Base-by-base conservation (phyloP, 2,888 invertebrate genomes). In the Cheilosia soror region DNA sequence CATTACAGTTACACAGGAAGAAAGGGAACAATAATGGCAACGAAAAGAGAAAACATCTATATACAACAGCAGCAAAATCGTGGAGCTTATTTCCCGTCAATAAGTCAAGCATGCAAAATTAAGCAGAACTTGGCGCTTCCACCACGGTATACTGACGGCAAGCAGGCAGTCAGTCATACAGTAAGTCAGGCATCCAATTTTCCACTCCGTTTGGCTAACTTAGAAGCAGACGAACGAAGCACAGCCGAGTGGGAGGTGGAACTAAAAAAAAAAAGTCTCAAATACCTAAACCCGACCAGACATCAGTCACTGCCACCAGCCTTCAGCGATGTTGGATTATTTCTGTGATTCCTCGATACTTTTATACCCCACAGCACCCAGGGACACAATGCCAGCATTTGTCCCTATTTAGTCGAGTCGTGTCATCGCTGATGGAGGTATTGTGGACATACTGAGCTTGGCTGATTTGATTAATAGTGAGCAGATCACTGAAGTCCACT, bases 81-180 rank as follows among this genome's bases (percentile, higher is more conserved):
- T 71, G 80, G 65, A 80, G 84, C 84, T 84, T 84, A 80, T 66
- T 84, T 84, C 75, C 79, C 84, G 80, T 71, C 80, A 84, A 84
- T 84, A 84, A 84, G 84, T 84, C 84, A 80, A 80, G 84, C 84
- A 84, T 84, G 80, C 75, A 84, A 80, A 80, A 84, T 80, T 84
- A 84, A 84, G 84, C 80, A 84, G 65, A 75, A 66, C 69, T 80
- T 60, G 69, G 40, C 65, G 69, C 42, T 78, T 60, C 53, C 71
- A 62, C 29, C 47, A 15, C 49, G 27, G 9, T 2, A 2, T 2
- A 9, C 33, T 7, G 33, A 7, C 7, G 33, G 9, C 37, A 63
- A 11, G 27, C n/a, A 31, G 37, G 58, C 60, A 83, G 83, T 73
- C 73, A 79, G 78, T 73, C 79, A 51, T 63, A 79, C 65, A 58